phyloP scores from a whole-genome alignment of 2,888 invertebrate species.

The Ophioninae sp. region DNA sequence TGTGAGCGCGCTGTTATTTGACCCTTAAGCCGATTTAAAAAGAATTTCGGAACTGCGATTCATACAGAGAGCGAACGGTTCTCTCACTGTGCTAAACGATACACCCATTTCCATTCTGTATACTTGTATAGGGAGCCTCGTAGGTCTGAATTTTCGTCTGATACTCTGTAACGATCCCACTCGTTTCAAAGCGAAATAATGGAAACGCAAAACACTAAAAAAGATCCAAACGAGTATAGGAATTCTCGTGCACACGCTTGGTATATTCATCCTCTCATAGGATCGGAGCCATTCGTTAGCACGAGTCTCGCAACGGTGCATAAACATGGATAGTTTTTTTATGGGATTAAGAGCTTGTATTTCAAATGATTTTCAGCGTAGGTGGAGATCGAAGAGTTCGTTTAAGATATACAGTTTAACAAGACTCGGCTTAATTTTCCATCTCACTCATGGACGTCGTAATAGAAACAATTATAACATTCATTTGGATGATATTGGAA shows the following conservation, averaged over 20 bases:
- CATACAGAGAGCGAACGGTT: background rate
- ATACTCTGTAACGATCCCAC: conserved; percentile 15
- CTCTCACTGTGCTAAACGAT: conserved; percentile 19
- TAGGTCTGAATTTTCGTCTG: conserved; percentile 3
- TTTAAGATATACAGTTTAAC: background rate
- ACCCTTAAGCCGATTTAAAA: conserved; percentile 20
- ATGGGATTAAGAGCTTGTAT: background rate
- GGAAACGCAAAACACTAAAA: background rate
- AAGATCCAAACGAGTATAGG: background rate
- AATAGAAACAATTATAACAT: no score
- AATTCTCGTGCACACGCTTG: background rate
- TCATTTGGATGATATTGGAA: background rate
- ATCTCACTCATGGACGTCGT: no score
- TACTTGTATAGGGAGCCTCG: background rate
- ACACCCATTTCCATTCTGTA: background rate
- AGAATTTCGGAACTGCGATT: conserved; percentile 20
- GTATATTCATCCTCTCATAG: conserved; percentile 25
- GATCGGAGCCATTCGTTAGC: conserved; percentile 29
- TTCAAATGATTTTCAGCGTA: background rate
- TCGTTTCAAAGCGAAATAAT: conserved; percentile 3
- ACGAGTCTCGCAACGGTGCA: background rate
- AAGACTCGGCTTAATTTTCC: no score
- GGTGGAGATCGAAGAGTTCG: background rate
- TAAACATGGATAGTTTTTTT: background rate
- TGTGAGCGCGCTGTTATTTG: background rate